Base-by-base conservation (phyloP, 2,888 invertebrate species). In the Heteromyza rotundicornis region DNA sequence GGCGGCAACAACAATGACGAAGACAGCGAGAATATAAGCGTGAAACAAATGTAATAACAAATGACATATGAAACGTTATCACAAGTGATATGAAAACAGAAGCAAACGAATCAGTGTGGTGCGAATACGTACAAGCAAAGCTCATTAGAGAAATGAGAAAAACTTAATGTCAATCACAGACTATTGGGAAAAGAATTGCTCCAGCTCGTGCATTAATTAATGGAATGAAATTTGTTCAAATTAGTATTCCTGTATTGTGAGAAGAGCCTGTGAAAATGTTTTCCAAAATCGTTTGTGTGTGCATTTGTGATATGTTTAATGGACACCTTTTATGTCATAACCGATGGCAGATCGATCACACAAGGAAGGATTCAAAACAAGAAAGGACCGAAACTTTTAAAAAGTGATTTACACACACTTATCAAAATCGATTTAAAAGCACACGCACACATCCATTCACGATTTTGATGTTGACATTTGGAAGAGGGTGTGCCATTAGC, bases 401-500 rank as follows among this genome's bases (percentile, higher is more conserved):
- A n/a, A 40, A n/a, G 40, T 40, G 40, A 40, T 40, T 40, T 40
- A 40, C 40, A 40, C 16, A 40, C 40, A n/a, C 40, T 40, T 40
- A 40, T 40, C 40, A n/a, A 40, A 40, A n/a, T n/a, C 40, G 40
- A 40, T 40, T 40, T 8, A 40, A 40, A 40, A 12, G 40, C 40
- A n/a, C n/a, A n/a, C n/a, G n/a, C n/a, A n/a, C n/a, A n/a, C n/a
- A n/a, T n/a, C n/a, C n/a, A n/a, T n/a, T n/a, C n/a, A n/a, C n/a
- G n/a, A n/a, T n/a, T n/a, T n/a, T n/a, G n/a, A n/a, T n/a, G n/a
- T n/a, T n/a, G n/a, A n/a, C n/a, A n/a, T n/a, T n/a, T n/a, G n/a
- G n/a, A n/a, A n/a, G n/a, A n/a, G n/a, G n/a, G n/a, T n/a, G n/a
- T n/a, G n/a, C n/a, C n/a, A n/a, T n/a, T n/a, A n/a, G n/a, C n/a